Evolutionary conservation across 2,888 invertebrate species (phyloP).

Genomic region (Zootermopsis nevadensis): DNA sequence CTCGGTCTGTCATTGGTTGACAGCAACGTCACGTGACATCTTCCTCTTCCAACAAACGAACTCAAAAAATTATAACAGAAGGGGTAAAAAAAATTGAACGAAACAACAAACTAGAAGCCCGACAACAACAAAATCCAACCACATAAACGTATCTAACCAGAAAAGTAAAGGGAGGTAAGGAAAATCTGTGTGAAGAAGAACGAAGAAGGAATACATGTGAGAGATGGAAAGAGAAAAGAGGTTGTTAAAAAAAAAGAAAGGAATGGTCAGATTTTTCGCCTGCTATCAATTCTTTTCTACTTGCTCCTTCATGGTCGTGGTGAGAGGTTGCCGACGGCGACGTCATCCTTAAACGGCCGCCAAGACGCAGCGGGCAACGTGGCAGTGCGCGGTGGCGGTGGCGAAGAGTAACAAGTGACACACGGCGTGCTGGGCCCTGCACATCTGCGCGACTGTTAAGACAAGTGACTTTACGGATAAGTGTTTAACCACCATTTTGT

Average conservation of each 20-base stretch:
- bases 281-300: conserved; percentile 40
- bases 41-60: conserved; percentile 43
- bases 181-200: conserved; percentile 23
- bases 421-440: conserved; percentile 15
- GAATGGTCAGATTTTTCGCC: conserved; percentile 30
- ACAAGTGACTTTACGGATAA: not conserved
- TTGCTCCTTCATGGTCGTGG: conserved; percentile 32
- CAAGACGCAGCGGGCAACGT: conserved; percentile 36
- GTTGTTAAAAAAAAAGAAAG: conserved; percentile 8
- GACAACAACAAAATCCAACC: conserved; percentile 38
- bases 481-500: conserved; percentile 11
- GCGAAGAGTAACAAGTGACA: not conserved
- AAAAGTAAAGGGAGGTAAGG: conserved; percentile 4
- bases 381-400: conserved; percentile 10
- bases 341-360: conserved; percentile 19
- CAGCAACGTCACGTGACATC: conserved; percentile 45
- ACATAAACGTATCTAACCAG: conserved; percentile 33
- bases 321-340: conserved; percentile 45
- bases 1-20: conserved; percentile 48
- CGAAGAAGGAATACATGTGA: conserved; percentile 22
- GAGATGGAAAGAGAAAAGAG: conserved; percentile 20
- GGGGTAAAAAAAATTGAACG: conserved; percentile 37
- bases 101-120: conserved; percentile 38
- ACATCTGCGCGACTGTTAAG: no score
- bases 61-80: conserved; percentile 41